phyloP scores from a whole-genome alignment of 1,140 invertebrate species.

The Monomorium pharaonis region DNA sequence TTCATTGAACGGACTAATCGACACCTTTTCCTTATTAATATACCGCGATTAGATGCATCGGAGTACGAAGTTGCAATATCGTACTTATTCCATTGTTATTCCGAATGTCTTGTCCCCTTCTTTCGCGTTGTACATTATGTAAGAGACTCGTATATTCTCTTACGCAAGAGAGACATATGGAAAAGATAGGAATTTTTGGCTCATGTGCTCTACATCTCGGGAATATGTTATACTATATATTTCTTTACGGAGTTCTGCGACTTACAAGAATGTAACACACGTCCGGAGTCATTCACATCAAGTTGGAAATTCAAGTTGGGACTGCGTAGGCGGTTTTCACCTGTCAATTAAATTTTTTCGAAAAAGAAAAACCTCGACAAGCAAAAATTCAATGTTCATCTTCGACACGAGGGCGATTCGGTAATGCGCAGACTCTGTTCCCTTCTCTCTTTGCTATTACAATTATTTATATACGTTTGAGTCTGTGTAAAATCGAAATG shows the following conservation, averaged over 20 bases:
- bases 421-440: background rate
- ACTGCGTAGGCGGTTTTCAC: background rate
- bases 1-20: constrained; percentile 1
- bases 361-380: background rate
- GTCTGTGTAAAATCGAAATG: background rate
- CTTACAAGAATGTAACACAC: background rate
- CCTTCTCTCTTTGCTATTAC: background rate
- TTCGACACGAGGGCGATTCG: background rate
- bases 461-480: background rate
- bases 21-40: background rate
- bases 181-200: background rate
- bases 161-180: background rate
- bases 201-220: background rate
- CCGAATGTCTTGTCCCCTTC: background rate
- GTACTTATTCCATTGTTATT: background rate
- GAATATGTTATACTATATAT: background rate
- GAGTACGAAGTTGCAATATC: background rate
- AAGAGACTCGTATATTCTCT: background rate
- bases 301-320: background rate
- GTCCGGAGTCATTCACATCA: background rate
- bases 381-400: background rate
- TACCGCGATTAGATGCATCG: background rate
- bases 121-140: background rate
- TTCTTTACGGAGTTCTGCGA: background rate
- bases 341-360: background rate